phyloP scores from a whole-genome alignment of 92 coral and sea anemone species.

The Phenganax subtilis region DNA sequence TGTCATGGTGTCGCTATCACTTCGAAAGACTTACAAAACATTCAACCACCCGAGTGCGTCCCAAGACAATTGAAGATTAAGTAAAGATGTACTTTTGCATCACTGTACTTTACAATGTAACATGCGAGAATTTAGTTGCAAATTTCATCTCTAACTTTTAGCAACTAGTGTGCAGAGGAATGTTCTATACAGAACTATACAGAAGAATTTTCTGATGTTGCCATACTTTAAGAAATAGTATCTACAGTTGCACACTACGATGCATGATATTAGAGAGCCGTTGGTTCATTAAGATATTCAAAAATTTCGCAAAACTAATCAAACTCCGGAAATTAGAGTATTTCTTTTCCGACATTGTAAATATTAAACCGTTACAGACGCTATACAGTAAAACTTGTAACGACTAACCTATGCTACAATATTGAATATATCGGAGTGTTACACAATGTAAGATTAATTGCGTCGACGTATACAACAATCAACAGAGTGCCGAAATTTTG shows the following conservation, averaged over 20 bases:
- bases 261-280: background rate
- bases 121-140: no score
- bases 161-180: no score
- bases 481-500: conserved; percentile 10
- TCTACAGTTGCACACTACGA: background rate
- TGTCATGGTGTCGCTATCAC: no score
- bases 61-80: no score
- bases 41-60: no score
- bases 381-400: background rate
- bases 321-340: background rate
- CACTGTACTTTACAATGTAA: no score
- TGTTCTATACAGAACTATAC: no score
- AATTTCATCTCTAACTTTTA: no score
- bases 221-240: background rate
- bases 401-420: background rate
- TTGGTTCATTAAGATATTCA: background rate
- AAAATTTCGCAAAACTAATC: background rate
- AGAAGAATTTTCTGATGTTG: background rate
- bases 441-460: conserved; percentile 1
- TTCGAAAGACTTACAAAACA: no score
- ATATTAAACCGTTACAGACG: background rate
- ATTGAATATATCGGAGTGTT: conserved; percentile 19
- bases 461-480: background rate
- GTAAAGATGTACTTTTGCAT: no score
- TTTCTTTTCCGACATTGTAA: background rate